Conservation (phyloP, 2,888 invertebrate species). For the Drosophila vallismaia region DNA sequence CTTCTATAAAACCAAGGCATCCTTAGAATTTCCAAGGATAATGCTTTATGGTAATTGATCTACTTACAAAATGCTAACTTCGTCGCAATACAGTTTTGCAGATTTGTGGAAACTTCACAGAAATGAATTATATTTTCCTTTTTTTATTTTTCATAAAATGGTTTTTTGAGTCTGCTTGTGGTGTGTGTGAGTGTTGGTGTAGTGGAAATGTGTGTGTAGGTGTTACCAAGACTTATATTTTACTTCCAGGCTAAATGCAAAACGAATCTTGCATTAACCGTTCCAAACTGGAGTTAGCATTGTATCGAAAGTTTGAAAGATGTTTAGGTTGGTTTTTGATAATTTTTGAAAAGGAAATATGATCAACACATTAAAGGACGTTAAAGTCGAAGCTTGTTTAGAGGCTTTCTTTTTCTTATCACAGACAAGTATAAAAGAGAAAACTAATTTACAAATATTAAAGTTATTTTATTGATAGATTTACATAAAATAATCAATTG, state of each 20-base stretch:
- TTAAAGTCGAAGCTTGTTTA: neutral
- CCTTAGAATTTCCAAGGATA: neutral
- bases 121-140: neutral
- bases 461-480: neutral
- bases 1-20: constrained; percentile 23
- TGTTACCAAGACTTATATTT: neutral
- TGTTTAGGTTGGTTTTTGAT: neutral
- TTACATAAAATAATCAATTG: neutral
- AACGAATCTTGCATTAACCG: constrained; percentile 33
- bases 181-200: neutral
- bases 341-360: neutral
- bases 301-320: constrained; percentile 29
- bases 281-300: constrained; percentile 37
- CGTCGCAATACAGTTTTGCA: constrained; percentile 6
- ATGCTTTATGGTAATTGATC: neutral
- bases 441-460: neutral
- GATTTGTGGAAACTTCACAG: neutral
- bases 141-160: neutral
- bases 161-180: neutral
- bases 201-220: neutral
- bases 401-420: too few species aligned
- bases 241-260: constrained; percentile 21
- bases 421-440: too few species aligned
- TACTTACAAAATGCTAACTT: constrained; percentile 46
- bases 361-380: neutral